These are phyloP conservation scores for Ptychoptera contaminata DNA, from an alignment of 2,888 invertebrate genomes.

Conservation along the genomic window DNA sequence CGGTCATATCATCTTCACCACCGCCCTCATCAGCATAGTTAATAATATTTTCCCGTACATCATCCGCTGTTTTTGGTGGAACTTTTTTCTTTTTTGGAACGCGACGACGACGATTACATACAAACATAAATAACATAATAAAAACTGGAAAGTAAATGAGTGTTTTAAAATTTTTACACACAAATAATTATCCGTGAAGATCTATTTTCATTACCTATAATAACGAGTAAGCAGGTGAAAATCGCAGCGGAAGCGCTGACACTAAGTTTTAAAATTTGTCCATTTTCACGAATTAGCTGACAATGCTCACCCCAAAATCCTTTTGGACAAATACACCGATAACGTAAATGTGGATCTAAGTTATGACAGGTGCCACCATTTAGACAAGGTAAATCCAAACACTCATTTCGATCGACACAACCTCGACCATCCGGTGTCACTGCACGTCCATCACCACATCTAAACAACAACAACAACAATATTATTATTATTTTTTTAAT, in stretches of 20 bases:
- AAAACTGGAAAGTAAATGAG: slow-evolving; percentile 39
- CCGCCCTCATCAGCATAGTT: slow-evolving; percentile 98
- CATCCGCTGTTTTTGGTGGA: slow-evolving; percentile 85
- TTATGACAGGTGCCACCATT: slow-evolving; percentile 88
- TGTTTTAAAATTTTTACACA: too few relatives aligned
- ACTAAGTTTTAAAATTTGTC: slow-evolving; percentile 87
- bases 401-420: slow-evolving; percentile 92
- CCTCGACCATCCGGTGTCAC: slow-evolving; percentile 81
- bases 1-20: slow-evolving; percentile 98
- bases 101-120: slow-evolving; percentile 85
- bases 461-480: slow-evolving; percentile 26
- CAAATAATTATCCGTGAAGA: too few relatives aligned
- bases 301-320: slow-evolving; percentile 92
- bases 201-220: slow-evolving; percentile 85
- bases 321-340: slow-evolving; percentile 79
- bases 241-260: slow-evolving; percentile 96
- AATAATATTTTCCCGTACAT: slow-evolving; percentile 97
- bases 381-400: slow-evolving; percentile 82
- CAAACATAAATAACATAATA: slow-evolving; percentile 79
- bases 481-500: too few relatives aligned
- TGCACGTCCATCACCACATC: slow-evolving; percentile 87
- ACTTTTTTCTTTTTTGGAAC: slow-evolving; percentile 73
- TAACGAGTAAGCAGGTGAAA: slow-evolving; percentile 90
- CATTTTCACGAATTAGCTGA: slow-evolving; percentile 74
- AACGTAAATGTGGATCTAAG: slow-evolving; percentile 72